A percentile compares a stretch with the other conserved stretches of the same genome.
phyloP scores from a whole-genome alignment of 2,113 vertebrate species.

The Vicugna pacos region DNA sequence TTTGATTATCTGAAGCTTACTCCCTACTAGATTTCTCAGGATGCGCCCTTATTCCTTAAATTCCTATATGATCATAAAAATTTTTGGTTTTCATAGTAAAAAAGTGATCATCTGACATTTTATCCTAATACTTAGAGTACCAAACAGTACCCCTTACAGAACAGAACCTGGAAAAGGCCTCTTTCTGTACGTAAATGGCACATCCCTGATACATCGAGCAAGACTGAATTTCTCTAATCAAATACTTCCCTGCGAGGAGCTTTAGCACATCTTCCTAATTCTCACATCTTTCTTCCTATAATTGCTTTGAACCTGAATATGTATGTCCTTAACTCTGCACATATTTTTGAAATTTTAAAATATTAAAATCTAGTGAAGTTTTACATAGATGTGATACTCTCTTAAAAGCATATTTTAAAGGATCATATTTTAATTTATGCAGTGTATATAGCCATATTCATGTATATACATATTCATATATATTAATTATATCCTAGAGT shows the following conservation, averaged over 20 bases:
- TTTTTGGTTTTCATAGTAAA: background rate
- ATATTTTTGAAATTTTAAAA: background rate
- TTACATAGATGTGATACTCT: background rate
- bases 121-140: background rate
- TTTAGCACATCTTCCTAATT: background rate
- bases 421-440: background rate
- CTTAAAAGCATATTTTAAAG: slow-evolving; percentile 4
- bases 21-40: background rate
- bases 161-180: background rate
- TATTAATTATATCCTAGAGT: background rate
- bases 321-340: background rate
- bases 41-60: background rate
- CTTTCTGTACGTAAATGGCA: background rate
- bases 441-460: background rate
- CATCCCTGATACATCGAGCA: background rate
- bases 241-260: background rate
- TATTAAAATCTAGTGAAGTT: slow-evolving; percentile 18
- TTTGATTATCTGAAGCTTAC: background rate
- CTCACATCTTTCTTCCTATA: background rate
- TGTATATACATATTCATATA: background rate
- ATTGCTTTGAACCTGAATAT: background rate
- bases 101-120: background rate
- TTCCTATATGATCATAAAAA: background rate
- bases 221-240: background rate
- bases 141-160: background rate